Conservation (phyloP, 2,113 vertebrate species). For the Sardina pilchardus region DNA sequence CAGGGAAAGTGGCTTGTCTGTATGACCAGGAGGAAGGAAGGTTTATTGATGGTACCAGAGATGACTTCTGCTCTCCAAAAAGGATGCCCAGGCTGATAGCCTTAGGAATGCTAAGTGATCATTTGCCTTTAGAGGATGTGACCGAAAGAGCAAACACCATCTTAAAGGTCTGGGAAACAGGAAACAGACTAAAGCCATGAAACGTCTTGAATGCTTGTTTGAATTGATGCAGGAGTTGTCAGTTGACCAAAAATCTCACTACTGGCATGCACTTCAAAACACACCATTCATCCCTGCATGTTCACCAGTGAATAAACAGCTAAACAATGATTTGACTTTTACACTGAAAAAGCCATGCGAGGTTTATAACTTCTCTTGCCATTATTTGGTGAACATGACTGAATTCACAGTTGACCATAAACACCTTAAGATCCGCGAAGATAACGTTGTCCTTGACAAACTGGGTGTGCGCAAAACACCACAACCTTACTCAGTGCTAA, state of each 20-base stretch:
- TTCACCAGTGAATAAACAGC: slow-evolving; percentile 28
- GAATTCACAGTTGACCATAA: slow-evolving; percentile 57
- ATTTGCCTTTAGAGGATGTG: slow-evolving; percentile 69
- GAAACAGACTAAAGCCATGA: slow-evolving; percentile 58
- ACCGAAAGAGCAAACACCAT: slow-evolving; percentile 65
- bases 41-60: slow-evolving; percentile 66
- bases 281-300: slow-evolving; percentile 74
- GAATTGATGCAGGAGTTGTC: slow-evolving; percentile 64
- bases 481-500: slow-evolving; percentile 56
- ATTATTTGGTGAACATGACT: slow-evolving; percentile 66
- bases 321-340: slow-evolving; percentile 30
- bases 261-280: slow-evolving; percentile 61
- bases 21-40: slow-evolving; percentile 69
- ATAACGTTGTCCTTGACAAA: slow-evolving; percentile 56
- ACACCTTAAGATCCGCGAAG: slow-evolving; percentile 49
- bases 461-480: slow-evolving; percentile 56
- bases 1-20: slow-evolving; percentile 67
- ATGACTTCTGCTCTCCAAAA: slow-evolving; percentile 66
- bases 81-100: slow-evolving; percentile 66
- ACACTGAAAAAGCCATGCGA: slow-evolving; percentile 59
- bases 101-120: slow-evolving; percentile 76
- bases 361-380: slow-evolving; percentile 56
- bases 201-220: slow-evolving; percentile 66
- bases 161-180: slow-evolving; percentile 48
- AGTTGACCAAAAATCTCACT: slow-evolving; percentile 38